Evolutionary conservation across 2,797 vertebrate species (phyloP), one percentile per base, ranked within the genome.

Genomic region (Parambassis ranga): DNA sequence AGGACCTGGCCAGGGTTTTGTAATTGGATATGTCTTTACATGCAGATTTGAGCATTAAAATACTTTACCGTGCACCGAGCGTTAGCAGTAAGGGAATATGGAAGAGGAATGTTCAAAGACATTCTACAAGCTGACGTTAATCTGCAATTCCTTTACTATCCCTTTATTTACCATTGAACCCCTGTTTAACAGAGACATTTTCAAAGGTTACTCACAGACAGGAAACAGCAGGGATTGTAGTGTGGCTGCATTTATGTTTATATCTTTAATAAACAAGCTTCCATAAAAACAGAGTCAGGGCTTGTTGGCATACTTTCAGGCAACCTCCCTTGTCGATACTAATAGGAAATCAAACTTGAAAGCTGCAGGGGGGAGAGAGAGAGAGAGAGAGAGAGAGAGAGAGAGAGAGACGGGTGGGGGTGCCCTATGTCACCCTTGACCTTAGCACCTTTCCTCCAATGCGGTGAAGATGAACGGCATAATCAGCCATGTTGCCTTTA

Each of bases 401-500:
- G n/a, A n/a, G n/a, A n/a, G 59, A 28, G 15, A 19, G 18, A 15
- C 3, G 4, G 5, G 26, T 18, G 22, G 27, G 31, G 7, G 59
- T 1, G 37, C 69, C 84, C 79, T 81, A 81, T 80, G 83, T 85
- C 83, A 90, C 83, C 83, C 85, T 87, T 91, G 90, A 90, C 88
- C 87, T 84, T 63, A 70, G 63, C 71, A 78, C 78, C 65, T 70
- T 78, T 68, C 38, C 53, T 69, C 75, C 66, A 58, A 46, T 70
- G 60, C n/a, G 32, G 26, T 16, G 13, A 47, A 83, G 79, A 84
- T 81, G 74, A 84, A 78, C 70, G 32, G 49, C 77, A 83, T 74
- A 82, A 86, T 87, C 77, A 70, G 61, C 82, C 71, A 66, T 62
- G 61, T 65, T 84, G 83, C 57, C 58, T 89, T 83, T 92, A 90